Base-by-base conservation (phyloP, 2,797 vertebrate species). In the Zonotrichia albicollis region DNA sequence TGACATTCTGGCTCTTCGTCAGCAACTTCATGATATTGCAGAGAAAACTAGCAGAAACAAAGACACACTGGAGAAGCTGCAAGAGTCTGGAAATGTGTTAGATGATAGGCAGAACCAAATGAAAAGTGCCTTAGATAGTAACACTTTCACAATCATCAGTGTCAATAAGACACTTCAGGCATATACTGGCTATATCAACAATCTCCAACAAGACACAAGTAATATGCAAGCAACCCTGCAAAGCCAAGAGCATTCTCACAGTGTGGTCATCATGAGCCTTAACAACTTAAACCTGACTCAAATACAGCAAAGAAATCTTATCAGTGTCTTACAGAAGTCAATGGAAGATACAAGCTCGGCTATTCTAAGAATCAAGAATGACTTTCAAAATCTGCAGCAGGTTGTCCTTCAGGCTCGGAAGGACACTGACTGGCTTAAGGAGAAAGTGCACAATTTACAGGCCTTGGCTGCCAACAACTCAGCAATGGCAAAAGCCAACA, bases 281-380 rank as follows among this genome's bases (percentile, higher is more conserved):
- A 98, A 98, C 97, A 98, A 98, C 89, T 98, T 99, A 77, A 99
- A 99, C 96, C 94, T 99, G 91, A 99, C 99, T 32, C 99, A 99
- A 95, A 97, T 98, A 38, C 99, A 99, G 93, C 99, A 99, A 97
- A 98, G 98, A 90, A 97, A 97, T 79, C 97, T 99, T 66, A 98
- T 99, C 76, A 96, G 89, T 27, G 96, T 94, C 43, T 96, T 99
- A 96, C 99, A 99, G 97, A 98, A 97, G 62, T 98, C 99, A 3
- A 97, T 99, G 93, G 99, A 99, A 54, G 98, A 98, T 95, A 98
- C 98, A 27, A 98, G 98, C 94, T 98, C 98, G 48, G 98, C 98
- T 60, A 98, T 99, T 89, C 98, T 99, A 95, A 98, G 98, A 95
- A 98, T 99, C 91, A 99, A 98, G 94, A 98, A 97, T 34, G 99